Evolutionary conservation across 2,888 invertebrate genomes (phyloP).

Genomic region (Exocentrus adspersus): DNA sequence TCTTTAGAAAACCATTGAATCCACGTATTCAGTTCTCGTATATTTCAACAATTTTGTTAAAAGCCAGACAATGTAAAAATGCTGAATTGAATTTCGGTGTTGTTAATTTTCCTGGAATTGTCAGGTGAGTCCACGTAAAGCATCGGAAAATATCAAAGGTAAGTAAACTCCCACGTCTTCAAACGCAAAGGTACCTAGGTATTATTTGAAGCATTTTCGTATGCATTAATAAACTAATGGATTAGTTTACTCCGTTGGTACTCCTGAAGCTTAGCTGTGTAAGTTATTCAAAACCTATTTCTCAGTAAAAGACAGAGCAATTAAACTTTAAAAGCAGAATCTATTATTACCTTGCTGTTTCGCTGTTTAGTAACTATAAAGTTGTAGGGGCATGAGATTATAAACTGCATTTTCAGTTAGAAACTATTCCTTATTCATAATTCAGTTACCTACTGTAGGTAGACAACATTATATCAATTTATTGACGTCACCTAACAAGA

Average conservation of each 20-base stretch:
- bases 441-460: too few relatives aligned
- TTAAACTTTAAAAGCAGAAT: not conserved
- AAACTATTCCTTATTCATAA: too few relatives aligned
- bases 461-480: too few relatives aligned
- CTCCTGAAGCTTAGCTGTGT: not conserved
- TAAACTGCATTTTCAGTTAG: too few relatives aligned
- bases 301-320: not conserved
- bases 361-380: too few relatives aligned
- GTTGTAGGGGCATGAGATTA: too few relatives aligned
- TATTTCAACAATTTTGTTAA: not conserved
- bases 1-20: too few relatives aligned
- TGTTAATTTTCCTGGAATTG: not conserved
- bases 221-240: not conserved
- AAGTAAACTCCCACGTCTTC: conserved; percentile 9
- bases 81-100: not conserved
- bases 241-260: not conserved
- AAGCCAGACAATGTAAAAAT: not conserved
- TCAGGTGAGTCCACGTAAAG: not conserved
- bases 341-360: not conserved
- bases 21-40: too few relatives aligned
- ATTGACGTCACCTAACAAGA: too few relatives aligned
- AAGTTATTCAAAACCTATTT: not conserved
- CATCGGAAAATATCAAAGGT: conserved; percentile 21
- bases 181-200: too few relatives aligned
- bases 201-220: conserved; percentile 9